These are phyloP conservation scores for Patagioenas fasciata DNA, from an alignment of 2,113 vertebrate genomes.

Conservation along the genomic window DNA sequence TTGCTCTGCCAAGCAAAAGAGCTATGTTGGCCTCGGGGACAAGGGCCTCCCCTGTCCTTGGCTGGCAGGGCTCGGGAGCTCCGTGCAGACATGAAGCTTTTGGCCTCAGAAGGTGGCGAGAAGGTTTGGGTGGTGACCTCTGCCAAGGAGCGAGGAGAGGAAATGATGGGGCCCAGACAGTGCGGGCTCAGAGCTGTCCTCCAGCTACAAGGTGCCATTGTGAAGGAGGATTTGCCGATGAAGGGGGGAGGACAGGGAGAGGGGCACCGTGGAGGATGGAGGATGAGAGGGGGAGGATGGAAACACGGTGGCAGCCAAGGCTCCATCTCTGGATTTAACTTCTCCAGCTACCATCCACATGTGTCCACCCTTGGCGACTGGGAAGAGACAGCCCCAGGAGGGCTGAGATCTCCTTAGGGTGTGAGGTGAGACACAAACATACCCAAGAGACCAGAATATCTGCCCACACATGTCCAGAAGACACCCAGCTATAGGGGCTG, in stretches of 20 bases:
- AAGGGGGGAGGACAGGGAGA: neutral
- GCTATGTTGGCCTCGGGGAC: slow-evolving; percentile 50
- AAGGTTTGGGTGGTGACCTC: slow-evolving; percentile 16
- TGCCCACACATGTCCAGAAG: neutral
- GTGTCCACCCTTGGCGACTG: neutral
- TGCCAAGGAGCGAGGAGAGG: slow-evolving; percentile 36
- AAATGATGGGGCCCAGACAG: slow-evolving; percentile 13
- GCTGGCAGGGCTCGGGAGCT: slow-evolving; percentile 39
- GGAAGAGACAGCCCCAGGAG: neutral
- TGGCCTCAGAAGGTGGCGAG: slow-evolving; percentile 39
- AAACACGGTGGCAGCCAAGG: neutral
- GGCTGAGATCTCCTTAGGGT: neutral
- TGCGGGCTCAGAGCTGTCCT: slow-evolving; percentile 23
- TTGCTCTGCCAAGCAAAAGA: slow-evolving; percentile 49
- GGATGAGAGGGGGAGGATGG: neutral
- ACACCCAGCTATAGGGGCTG: fast-evolving
- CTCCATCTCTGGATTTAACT: neutral
- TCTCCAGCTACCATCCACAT: fast-evolving
- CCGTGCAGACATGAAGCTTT: neutral
- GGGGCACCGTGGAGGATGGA: neutral
- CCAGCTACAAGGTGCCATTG: slow-evolving; percentile 46
- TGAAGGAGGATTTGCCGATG: neutral
- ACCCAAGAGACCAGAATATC: neutral
- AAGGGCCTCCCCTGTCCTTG: slow-evolving; percentile 61
- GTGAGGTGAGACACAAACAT: fast-evolving